Percentiles rank a stretch among this genome's conserved stretches.
Conservation (phyloP, 2,888 invertebrate genomes). For the Pammene fasciana region DNA sequence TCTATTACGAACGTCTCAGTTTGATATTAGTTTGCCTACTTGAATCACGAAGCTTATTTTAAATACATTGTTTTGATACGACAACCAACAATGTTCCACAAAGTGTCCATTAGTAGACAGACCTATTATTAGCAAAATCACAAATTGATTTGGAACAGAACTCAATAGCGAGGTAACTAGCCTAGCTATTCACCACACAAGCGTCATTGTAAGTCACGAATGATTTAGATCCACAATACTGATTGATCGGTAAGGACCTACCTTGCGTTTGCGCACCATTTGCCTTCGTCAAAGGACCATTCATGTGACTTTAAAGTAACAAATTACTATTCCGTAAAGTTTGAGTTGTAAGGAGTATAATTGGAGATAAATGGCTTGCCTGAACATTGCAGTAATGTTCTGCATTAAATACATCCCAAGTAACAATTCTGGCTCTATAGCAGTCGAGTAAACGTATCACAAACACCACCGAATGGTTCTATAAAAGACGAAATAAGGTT, state of each 20-base stretch:
- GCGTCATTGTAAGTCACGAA: conserved; percentile 62
- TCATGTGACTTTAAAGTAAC: conserved; percentile 45
- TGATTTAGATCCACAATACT: conserved; percentile 65
- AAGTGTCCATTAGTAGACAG: conserved; percentile 42
- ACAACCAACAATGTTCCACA: no score
- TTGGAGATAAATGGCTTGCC: neutral
- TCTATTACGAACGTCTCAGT: no score
- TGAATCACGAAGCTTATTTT: no score
- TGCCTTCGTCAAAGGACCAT: conserved; percentile 68
- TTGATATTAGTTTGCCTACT: no score
- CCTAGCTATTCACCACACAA: conserved; percentile 56
- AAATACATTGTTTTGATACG: no score
- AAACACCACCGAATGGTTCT: no score
- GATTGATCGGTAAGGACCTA: conserved; percentile 68
- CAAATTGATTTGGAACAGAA: conserved; percentile 61
- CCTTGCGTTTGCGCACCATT: conserved; percentile 67
- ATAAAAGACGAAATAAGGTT: no score
- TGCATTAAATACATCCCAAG: no score
- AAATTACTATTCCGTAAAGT: conserved; percentile 33
- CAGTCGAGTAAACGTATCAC: no score
- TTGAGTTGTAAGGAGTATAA: conserved; percentile 22
- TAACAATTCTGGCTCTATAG: no score
- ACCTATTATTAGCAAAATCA: conserved; percentile 49
- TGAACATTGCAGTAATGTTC: neutral
- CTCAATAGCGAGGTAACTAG: conserved; percentile 56